Evolutionary conservation across 2,113 vertebrate genomes (phyloP).

Genomic region (Tyto alba): DNA sequence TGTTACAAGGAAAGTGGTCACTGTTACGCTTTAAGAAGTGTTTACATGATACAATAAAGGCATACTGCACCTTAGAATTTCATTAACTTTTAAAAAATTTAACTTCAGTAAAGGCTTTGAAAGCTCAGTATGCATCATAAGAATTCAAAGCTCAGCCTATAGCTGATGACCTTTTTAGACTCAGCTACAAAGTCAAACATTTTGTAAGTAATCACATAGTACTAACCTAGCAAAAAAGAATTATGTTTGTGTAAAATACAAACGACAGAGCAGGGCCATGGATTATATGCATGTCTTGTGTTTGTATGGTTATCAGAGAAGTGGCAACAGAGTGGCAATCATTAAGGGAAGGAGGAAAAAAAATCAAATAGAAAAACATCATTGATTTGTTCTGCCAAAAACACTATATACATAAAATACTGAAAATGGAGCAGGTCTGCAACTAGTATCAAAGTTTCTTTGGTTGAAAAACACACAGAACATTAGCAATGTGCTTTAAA

Average conservation of each 20-base stretch:
- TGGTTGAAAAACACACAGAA: slow-evolving; percentile 23
- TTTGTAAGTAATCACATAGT: background rate
- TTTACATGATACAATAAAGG: background rate
- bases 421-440: background rate
- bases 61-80: background rate
- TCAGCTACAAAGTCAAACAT: background rate
- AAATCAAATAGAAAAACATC: background rate
- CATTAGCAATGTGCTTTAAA: slow-evolving; percentile 41
- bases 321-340: background rate
- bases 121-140: background rate
- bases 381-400: slow-evolving; percentile 27
- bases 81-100: background rate
- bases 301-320: background rate
- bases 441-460: slow-evolving; percentile 14
- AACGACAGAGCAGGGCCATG: background rate
- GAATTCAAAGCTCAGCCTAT: background rate
- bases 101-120: background rate
- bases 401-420: background rate
- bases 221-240: background rate
- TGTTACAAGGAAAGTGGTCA: background rate
- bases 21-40: background rate
- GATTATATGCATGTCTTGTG: background rate
- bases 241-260: background rate
- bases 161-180: background rate
- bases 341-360: background rate